phyloP scores from a whole-genome alignment of 1,140 invertebrate species.

The Andricus grossulariae region DNA sequence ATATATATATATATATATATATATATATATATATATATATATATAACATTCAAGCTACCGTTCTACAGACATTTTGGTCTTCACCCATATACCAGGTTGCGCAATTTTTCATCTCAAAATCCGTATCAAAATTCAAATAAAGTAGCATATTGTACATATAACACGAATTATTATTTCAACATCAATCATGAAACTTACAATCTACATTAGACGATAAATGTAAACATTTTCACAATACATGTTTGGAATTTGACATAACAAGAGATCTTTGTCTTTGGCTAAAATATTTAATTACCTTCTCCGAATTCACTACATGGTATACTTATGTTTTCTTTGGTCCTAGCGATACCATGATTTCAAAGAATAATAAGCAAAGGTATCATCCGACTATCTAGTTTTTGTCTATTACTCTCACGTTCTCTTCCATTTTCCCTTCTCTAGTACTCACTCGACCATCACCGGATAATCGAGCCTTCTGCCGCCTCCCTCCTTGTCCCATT shows the following conservation, averaged over 20 bases:
- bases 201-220: neutral
- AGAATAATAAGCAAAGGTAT: neutral
- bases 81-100: neutral
- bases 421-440: constrained; percentile 19
- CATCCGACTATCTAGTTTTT: neutral
- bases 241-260: neutral
- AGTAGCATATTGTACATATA: no score
- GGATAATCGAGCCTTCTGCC: constrained; percentile 36
- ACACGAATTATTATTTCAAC: no score
- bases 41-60: no score
- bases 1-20: no score
- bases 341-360: neutral
- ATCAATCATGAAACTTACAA: no score
- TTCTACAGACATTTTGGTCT: constrained; percentile 6
- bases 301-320: neutral
- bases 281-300: constrained; percentile 9
- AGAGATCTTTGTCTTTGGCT: neutral
- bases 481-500: constrained; percentile 33
- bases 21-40: no score
- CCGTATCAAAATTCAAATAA: neutral
- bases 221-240: neutral
- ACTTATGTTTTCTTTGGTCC: neutral
- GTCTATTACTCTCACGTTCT: constrained; percentile 15
- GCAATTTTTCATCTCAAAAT: neutral
- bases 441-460: constrained; percentile 15